phyloP scores from a whole-genome alignment of 2,888 invertebrate species.

The Caenorhabditis sinica region DNA sequence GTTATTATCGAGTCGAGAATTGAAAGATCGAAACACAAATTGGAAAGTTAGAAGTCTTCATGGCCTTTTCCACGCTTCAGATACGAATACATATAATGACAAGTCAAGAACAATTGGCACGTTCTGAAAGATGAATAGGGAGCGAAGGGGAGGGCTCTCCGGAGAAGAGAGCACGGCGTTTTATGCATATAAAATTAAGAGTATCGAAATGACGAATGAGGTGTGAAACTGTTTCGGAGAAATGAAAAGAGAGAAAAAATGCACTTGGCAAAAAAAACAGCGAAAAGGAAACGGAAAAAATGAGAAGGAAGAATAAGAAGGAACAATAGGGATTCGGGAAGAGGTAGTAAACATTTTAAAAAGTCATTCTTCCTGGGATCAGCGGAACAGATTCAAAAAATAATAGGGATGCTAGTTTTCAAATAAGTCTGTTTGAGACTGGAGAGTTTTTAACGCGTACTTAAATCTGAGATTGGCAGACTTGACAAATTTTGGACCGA shows the following conservation, averaged over 20 bases:
- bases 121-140: constrained; percentile 23
- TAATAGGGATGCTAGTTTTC: too few relatives aligned
- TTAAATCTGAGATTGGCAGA: too few relatives aligned
- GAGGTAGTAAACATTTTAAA: not conserved
- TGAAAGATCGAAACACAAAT: constrained; percentile 48
- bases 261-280: not conserved
- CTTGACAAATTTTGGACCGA: too few relatives aligned
- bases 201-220: constrained; percentile 53
- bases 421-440: too few relatives aligned
- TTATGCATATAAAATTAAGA: constrained; percentile 52
- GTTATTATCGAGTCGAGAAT: constrained; percentile 6
- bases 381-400: not conserved
- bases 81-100: constrained; percentile 28
- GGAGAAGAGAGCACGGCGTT: not conserved
- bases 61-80: constrained; percentile 29
- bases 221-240: constrained; percentile 30
- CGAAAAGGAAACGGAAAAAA: not conserved
- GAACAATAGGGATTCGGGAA: not conserved
- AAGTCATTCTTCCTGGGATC: not conserved
- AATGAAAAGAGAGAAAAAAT: not conserved
- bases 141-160: not conserved
- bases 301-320: not conserved
- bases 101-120: constrained; percentile 27
- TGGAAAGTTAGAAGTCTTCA: not conserved
- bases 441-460: too few relatives aligned